Conservation (phyloP, 2,113 vertebrate species). For the Elaphurus davidianus region DNA sequence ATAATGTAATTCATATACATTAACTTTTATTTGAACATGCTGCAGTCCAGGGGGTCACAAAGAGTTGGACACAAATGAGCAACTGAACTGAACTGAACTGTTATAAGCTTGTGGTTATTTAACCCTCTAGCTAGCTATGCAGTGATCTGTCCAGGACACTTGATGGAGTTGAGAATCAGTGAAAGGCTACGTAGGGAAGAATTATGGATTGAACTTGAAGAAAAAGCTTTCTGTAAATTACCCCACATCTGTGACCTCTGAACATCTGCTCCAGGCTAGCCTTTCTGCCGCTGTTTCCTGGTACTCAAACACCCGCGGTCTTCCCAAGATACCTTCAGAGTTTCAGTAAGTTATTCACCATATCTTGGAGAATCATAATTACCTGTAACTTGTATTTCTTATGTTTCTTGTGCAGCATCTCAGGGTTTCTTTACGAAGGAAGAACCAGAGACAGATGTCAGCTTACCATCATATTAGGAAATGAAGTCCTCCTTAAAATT, state of each 20-base stretch:
- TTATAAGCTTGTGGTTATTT: background rate
- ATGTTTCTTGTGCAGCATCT: background rate
- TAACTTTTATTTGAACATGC: conserved; percentile 57
- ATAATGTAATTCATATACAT: conserved; percentile 59
- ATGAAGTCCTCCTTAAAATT: background rate
- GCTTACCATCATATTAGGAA: background rate
- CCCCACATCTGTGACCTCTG: background rate
- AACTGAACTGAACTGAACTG: background rate
- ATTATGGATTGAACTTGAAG: background rate
- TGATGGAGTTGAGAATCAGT: background rate
- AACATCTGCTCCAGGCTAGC: background rate
- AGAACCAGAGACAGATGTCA: background rate
- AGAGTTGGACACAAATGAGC: background rate
- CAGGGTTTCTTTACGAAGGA: background rate
- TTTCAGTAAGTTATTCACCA: background rate
- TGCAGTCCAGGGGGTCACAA: background rate
- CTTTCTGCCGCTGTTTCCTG: background rate
- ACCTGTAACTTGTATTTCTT: background rate
- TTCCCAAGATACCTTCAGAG: background rate
- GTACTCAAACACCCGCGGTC: background rate
- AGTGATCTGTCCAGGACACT: background rate
- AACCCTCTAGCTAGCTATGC: background rate
- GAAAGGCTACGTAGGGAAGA: background rate
- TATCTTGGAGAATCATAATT: background rate
- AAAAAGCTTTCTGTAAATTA: background rate